Base-by-base conservation (phyloP, 1,140 invertebrate genomes). In the Aethina tumida region DNA sequence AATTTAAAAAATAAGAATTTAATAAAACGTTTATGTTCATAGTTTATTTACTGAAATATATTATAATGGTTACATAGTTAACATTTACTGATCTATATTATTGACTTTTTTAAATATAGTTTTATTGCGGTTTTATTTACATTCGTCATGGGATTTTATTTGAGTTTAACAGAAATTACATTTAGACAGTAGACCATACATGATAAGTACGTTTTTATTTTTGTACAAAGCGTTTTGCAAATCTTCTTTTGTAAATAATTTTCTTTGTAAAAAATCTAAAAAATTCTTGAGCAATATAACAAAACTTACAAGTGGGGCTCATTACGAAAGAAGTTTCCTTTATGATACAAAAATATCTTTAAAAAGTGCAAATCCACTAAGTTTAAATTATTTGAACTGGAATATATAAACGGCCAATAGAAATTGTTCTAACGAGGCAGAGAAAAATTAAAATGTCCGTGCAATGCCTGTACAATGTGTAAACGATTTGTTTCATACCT, bases 61-160 rank as follows among this genome's bases (percentile, higher is more conserved):
- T n/a, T 40, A 43, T 43, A 38, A 28, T 12, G 34, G 27, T 43
- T 43, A 43, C 35, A 43, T 43, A 25, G 34, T 38, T 38, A 43
- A 46, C 44, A 46, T 46, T 42, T 41, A 46, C 39, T 32, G 17
- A 33, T 36, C 39, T 42, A 39, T 37, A 34, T 46, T 46, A 46
- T 46, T 46, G 44, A 46, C 44, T 46, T 36, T 25, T 46, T 46
- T 46, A 38, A 36, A 37, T 41, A 41, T 30, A 38, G 20, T 30
- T 46, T 46, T 46, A 46, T 46, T 46, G 40, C 44, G 39, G 39
- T 29, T 21, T 42, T 46, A 46, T 46, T 46, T 46, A 46, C 44
- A 46, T 33, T 43, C 26, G 28, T 42, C 39, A 41, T 18, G 9
- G 12, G 20, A 21, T 12, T 10, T 34, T 34, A 34, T 10, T 34